Evolutionary conservation across 2,888 invertebrate species (phyloP), one percentile per base, ranked within the genome.

Genomic region (Archips crataeganus): DNA sequence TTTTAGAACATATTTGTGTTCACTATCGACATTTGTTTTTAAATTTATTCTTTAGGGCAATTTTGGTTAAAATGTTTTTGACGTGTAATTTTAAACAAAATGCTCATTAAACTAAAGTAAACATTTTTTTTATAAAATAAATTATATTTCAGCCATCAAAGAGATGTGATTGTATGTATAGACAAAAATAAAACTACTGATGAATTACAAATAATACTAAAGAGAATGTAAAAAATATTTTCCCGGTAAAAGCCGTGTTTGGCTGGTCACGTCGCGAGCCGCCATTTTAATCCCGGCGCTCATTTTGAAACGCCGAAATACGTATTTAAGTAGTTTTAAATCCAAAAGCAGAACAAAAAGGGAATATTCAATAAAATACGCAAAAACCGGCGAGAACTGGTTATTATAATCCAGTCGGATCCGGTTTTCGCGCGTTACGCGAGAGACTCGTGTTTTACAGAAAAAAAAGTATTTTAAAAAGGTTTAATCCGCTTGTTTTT

Each of bases 361-460:
- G 63, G 73, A 73, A 73, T 73, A 69, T 69, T 69, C 10, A 72
- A 72, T 72, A 59, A 69, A 69, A 64, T 68, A 36, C 32, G 64
- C 59, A 63, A 73, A 65, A 68, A 65, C 66, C 45, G 63, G 67
- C 60, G 34, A 63, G 60, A 75, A 47, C 65, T 69, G 69, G 71
- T 60, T 71, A 73, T 60, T 71, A 73, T 77, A 77, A 77, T 77
- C 76, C 77, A 59, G 47, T 5, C 34, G 69, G 73, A 75, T 72
- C 74, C 76, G 75, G 74, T 76, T 76, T 76, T 76, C 75, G 66
- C 77, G 75, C 77, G 75, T 70, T 73, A 70, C 74, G 70, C 54
- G 70, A 63, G 64, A 45, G 51, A 23, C 64, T 68, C 70, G 60
- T 36, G 60, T 70, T 70, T 61, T 49, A 69, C 69, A 64, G 39